Conservation (phyloP, 2,888 invertebrate genomes). For the Pachliopta kotzebuea region DNA sequence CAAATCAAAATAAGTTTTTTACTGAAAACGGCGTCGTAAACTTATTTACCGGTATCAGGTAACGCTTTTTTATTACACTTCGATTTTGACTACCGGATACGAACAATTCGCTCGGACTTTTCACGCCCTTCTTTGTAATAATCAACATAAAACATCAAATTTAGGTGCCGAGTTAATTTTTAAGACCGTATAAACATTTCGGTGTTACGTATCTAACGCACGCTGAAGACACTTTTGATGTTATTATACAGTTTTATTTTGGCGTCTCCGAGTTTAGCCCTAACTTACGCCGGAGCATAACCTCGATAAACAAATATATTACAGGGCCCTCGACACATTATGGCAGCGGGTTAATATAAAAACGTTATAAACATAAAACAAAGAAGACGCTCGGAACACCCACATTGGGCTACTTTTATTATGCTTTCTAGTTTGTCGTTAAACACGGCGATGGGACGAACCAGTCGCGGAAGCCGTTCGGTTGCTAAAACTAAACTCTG, state of each 20-base stretch:
- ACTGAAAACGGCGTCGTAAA: background rate
- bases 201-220: constrained; percentile 24
- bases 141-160: constrained; percentile 13
- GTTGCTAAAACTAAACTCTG: constrained; percentile 43
- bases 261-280: constrained; percentile 16
- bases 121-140: constrained; percentile 6
- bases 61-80: background rate
- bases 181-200: constrained; percentile 26
- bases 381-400: constrained; percentile 54
- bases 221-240: constrained; percentile 19
- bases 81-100: constrained; percentile 27
- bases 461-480: constrained; percentile 45
- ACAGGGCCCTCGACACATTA: constrained; percentile 37
- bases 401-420: constrained; percentile 54
- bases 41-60: constrained; percentile 2
- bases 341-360: constrained; percentile 54
- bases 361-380: constrained; percentile 58
- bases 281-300: constrained; percentile 16
- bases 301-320: constrained; percentile 35
- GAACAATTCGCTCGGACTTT: constrained; percentile 4
- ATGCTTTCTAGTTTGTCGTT: constrained; percentile 42
- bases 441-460: constrained; percentile 29
- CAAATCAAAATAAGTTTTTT: background rate
- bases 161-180: constrained; percentile 24
- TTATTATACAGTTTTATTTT: constrained; percentile 24